Evolutionary conservation across 2,888 invertebrate genomes (phyloP), one percentile per base, ranked within the genome.

Genomic region (Trichacis sp.): DNA sequence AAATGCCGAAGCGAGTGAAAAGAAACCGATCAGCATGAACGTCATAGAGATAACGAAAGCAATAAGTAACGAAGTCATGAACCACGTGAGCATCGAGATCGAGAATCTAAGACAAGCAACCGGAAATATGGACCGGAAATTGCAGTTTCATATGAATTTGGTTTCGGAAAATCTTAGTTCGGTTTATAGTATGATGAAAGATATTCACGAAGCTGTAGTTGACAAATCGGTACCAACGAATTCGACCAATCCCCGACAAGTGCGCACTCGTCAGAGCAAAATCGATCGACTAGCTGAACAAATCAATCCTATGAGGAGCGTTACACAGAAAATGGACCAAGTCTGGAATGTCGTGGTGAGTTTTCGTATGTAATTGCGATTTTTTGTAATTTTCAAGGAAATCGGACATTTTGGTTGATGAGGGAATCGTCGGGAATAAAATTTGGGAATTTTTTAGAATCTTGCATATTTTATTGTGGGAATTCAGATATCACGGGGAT

Each of bases 281-380:
- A 89, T 94, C 68, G 94, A 95, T 84, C 90, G 88, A 2, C 87
- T 95, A 24, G 92, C 93, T 0, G 91, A 92, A 76, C 92, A 93
- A 85, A 94, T 94, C 80, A 90, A 91, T 70, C 94, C 95, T 0
- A 93, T 94, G 86, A 90, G 94, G 77, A 91, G 91, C 54, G 94
- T 94, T 0, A 93, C 94, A 0, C 93, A 94, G 79, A 94, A 94
- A 84, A 94, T 95, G 93, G 94, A 95, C 75, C 93, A 95, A 84
- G 94, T 95, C 2, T 95, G 94, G 94, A 92, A 93, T 79, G 93
- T 94, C 2, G 93, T 95, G 9, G 93, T 82, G 57, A 80, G 79
- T 69, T 52, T 19, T 20, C 8, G 3, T 24, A 5, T 24, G 24
- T 24, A n/a, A n/a, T n/a, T n/a, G n/a, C n/a, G n/a, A n/a, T n/a